These are phyloP conservation scores for Poeciliopsis infans DNA, from an alignment of 2,797 vertebrate genomes.

Conservation along the genomic window DNA sequence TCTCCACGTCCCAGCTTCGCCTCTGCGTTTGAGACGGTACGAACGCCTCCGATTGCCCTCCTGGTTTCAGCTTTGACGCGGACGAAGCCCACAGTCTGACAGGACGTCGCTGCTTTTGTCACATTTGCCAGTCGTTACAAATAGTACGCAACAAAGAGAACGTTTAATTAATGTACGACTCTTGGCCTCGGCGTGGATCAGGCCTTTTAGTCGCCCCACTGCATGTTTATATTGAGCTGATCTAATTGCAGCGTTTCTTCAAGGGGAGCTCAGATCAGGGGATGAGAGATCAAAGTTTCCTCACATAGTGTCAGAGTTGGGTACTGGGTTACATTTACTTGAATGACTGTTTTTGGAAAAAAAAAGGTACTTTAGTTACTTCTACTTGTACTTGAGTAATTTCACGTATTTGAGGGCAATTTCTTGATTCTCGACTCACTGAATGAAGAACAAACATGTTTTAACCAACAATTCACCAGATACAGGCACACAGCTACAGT, in stretches of 20 bases:
- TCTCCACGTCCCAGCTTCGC: not conserved
- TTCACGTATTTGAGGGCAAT: too few species aligned
- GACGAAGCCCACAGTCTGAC: not conserved
- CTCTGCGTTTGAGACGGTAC: not conserved
- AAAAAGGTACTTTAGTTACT: too few species aligned
- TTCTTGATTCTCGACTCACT: too few species aligned
- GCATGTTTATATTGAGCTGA: slow-evolving; percentile 60
- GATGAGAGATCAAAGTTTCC: slow-evolving; percentile 55
- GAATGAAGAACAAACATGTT: too few species aligned
- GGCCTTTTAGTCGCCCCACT: slow-evolving; percentile 32
- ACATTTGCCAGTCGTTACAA: slow-evolving; percentile 36
- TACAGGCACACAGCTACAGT: too few species aligned
- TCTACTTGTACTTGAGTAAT: too few species aligned
- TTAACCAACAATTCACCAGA: too few species aligned
- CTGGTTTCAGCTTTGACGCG: not conserved
- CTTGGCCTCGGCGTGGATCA: slow-evolving; percentile 49
- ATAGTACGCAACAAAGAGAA: slow-evolving; percentile 36
- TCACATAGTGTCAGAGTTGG: not conserved
- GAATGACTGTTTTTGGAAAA: too few species aligned
- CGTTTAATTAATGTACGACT: slow-evolving; percentile 51
- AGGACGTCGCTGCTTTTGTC: slow-evolving; percentile 19
- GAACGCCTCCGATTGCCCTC: not conserved
- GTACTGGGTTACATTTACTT: too few species aligned
- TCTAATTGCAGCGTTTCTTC: slow-evolving; percentile 70
- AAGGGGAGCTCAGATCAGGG: slow-evolving; percentile 42